Percentiles rank a stretch among this genome's conserved stretches.
phyloP scores from a whole-genome alignment of 1,140 invertebrate species.

The Micrasema longulum region DNA sequence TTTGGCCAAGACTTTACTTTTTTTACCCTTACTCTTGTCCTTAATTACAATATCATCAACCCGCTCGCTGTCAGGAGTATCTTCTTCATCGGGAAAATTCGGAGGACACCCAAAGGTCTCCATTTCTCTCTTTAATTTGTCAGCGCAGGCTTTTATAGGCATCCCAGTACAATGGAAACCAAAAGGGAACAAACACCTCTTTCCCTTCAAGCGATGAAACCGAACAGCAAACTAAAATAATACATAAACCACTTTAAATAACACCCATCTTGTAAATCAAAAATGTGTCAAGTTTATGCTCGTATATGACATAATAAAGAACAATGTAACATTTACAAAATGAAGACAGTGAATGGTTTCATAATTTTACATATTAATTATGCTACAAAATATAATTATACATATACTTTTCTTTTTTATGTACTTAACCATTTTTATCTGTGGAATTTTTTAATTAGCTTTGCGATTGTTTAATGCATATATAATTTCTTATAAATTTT shows the following conservation, averaged over 20 bases:
- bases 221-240: constrained; percentile 86
- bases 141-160: constrained; percentile 97
- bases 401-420: no score
- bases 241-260: not conserved
- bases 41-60: constrained; percentile 77
- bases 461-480: no score
- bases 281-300: no score
- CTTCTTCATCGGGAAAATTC: constrained; percentile 80
- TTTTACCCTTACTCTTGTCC: constrained; percentile 98
- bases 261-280: no score
- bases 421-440: no score
- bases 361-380: no score
- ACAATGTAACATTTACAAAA: no score
- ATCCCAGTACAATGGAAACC: constrained; percentile 99
- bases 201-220: constrained; percentile 92
- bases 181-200: constrained; percentile 95
- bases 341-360: no score
- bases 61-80: constrained; percentile 64
- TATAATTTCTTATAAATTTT: no score
- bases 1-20: constrained; percentile 98
- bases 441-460: no score
- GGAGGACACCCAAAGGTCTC: constrained; percentile 94
- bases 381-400: no score
- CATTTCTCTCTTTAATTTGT: constrained; percentile 96
- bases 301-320: no score